Evolutionary conservation across 2,113 vertebrate genomes (phyloP), one percentile per base, ranked within the genome.

Genomic region (Carlito syrichta): DNA sequence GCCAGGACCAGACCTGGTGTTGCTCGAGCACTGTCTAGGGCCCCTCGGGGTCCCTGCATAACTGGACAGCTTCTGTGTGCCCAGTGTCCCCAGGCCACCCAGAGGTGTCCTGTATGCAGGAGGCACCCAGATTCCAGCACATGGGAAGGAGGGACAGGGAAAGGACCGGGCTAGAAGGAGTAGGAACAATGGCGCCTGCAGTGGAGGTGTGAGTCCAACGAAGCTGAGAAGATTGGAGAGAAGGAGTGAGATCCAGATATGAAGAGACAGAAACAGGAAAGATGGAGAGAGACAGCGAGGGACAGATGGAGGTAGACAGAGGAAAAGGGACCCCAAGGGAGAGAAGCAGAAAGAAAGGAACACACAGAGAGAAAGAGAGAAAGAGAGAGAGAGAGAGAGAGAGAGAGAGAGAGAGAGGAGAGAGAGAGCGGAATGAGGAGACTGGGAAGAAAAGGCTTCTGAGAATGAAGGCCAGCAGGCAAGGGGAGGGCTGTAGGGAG

Each of bases 361-460:
- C n/a, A n/a, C n/a, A n/a, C n/a, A n/a, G 19, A 71, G 40, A 27
- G 16, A 43, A 9, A 60, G 13, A 27, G 13, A 13, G 4, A 52
- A 56, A n/a, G 22, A 30, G 2, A 38, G 13, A 76, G 12, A 14
- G 50, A 68, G 5, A 35, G 17, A 60, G 35, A 48, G 25, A 68
- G 50, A 69, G 35, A 76, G 20, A 23, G 8, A 52, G 38, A 25
- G 25, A 17, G 11, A 17, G 22, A 7, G 17, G 56, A 35, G n/a
- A 5, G 30, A 8, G 23, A n/a, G n/a, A n/a, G 32, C 68, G 40
- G 23, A 25, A 19, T 16, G 19, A 25, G 96, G 97, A 84, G 97
- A 98, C 63, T 66, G 32, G 1, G 63, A 66, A 35, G 32, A 98
- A n/a, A n/a, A n/a, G n/a, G n/a, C n/a, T n/a, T n/a, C n/a, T n/a